Conservation (phyloP, 1,140 invertebrate genomes). For the Leguminivora glycinivorella region DNA sequence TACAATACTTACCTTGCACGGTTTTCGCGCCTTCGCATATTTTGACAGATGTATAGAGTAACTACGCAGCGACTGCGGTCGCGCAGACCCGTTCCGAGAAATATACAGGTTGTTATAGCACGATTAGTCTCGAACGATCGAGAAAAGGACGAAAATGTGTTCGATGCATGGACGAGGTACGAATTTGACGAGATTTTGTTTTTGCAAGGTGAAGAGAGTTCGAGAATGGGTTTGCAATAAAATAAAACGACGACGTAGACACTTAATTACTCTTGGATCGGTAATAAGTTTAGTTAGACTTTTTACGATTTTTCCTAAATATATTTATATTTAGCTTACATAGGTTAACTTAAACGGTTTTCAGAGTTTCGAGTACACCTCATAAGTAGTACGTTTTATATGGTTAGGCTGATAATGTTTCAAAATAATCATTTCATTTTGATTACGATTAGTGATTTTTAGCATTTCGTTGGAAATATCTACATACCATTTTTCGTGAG, state of each 20-base stretch:
- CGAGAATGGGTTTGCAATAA: slow-evolving; percentile 26
- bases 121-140: slow-evolving; percentile 20
- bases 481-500: slow-evolving; percentile 4
- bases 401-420: slow-evolving; percentile 8
- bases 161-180: background rate
- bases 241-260: slow-evolving; percentile 39
- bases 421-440: background rate
- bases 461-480: background rate
- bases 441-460: slow-evolving; percentile 4
- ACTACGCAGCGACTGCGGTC: slow-evolving; percentile 16
- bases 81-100: slow-evolving; percentile 17
- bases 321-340: slow-evolving; percentile 53
- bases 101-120: slow-evolving; percentile 25
- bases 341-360: slow-evolving; percentile 57
- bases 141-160: background rate
- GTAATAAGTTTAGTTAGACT: slow-evolving; percentile 61
- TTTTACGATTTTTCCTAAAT: slow-evolving; percentile 57
- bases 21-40: slow-evolving; percentile 1
- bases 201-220: slow-evolving; percentile 33
- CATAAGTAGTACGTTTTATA: slow-evolving; percentile 32
- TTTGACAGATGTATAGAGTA: slow-evolving; percentile 25
- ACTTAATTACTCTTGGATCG: slow-evolving; percentile 56
- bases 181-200: slow-evolving; percentile 35
- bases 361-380: slow-evolving; percentile 42
- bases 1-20: background rate